Evolutionary conservation across 2,888 invertebrate genomes (phyloP), one percentile per base, ranked within the genome.

Genomic region (Catocala nupta): DNA sequence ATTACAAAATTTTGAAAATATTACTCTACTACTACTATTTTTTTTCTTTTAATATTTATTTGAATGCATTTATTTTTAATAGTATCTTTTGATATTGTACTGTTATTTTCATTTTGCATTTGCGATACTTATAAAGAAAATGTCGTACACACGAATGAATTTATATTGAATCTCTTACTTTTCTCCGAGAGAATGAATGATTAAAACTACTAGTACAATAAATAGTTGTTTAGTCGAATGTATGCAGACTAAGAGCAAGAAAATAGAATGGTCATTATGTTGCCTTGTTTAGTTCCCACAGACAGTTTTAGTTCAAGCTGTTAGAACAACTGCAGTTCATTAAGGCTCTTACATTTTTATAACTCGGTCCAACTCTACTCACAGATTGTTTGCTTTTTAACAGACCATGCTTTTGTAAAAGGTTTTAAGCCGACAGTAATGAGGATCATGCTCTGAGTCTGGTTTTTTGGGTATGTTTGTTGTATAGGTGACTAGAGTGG

Each of bases 81-180:
- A 25, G 25, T 25, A 25, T 25, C 25, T 25, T 39, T 39, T 8
- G 9, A 39, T 39, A 9, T 8, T 39, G 36, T 9, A 39, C 9
- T 9, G 36, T 39, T 9, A 39, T 39, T 39, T 39, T 9, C 36
- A 8, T 39, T 39, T 39, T 39, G 9, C 36, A 39, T 25, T 25
- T 25, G 9, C 36, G 36, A 9, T 39, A 39, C 1, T 39, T 39
- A 39, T 39, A 39, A 39, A 39, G 6, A 39, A 7, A 39, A 39
- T 39, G 6, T 39, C 36, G 36, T 39, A 39, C 36, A 39, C 36
- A 39, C 36, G 36, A 39, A 39, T 39, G 36, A 39, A 5, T 39
- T 39, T 39, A 39, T 53, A 71, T 56, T 12, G 71, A 71, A 71
- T 71, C 71, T 71, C 74, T 68, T 51, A 55, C 47, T 55, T 70